Evolutionary conservation across 2,797 vertebrate genomes (phyloP), one percentile per base, ranked within the genome.

Genomic region (Astyanax mexicanus): DNA sequence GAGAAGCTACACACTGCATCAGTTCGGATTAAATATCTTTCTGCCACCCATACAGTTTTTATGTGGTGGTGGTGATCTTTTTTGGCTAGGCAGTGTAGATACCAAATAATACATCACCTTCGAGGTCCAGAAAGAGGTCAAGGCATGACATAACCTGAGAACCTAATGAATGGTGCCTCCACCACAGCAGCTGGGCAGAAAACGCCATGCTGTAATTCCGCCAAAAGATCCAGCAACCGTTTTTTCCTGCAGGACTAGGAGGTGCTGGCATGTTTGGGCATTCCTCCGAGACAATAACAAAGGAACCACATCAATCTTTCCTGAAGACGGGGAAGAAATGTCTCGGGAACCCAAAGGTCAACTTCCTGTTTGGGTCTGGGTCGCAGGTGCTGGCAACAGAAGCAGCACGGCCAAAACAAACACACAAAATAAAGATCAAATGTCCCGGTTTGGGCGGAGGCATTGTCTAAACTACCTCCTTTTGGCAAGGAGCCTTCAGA

Each of bases 401-500:
- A 54, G 49, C 27, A 60, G 52, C n/a, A 40, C 6, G 61, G 57
- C 52, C 78, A 75, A 70, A 60, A 68, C 60, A 80, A 70, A 74
- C 44, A 57, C 1, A 1, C 4, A n/a, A 35, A 3, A 62, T 40
- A 67, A 66, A 71, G 57, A 44, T 69, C 52, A 37, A 10, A 29
- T 32, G 8, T 42, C 65, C 40, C 69, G 72, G 51, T 13, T 40
- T 29, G 38, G 61, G 19, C 38, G 40, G 25, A 69, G 19, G 49
- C 47, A 74, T 78, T 79, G 72, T 77, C 62, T 55, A 69, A 49
- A 9, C 55, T 37, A 58, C 76, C 84, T 84, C 85, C 73, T 86
- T 76, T 79, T 89, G 87, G 88, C 82, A 60, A 29, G 32, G n/a
- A 51, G 49, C 64, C 72, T 10, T 54, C 45, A 11, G n/a, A n/a